Percentiles rank a stretch among this genome's conserved stretches.
phyloP scores from a whole-genome alignment of 2,113 vertebrate genomes.

The Hemiscyllium ocellatum region DNA sequence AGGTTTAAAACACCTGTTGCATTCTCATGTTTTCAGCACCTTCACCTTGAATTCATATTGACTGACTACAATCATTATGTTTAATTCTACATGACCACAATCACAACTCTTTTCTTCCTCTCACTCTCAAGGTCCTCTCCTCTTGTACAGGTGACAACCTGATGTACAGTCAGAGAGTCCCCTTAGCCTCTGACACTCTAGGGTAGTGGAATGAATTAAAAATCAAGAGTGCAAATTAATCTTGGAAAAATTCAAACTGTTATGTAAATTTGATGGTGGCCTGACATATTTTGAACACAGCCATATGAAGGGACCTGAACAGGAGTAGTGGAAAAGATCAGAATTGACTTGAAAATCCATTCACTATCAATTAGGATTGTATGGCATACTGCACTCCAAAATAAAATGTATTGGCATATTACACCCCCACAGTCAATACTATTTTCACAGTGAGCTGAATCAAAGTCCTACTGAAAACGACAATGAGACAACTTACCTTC shows the following conservation, averaged over 20 bases:
- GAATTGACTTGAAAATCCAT: background rate
- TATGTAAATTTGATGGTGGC: background rate
- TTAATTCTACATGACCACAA: background rate
- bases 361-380: background rate
- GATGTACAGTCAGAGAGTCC: background rate
- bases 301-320: background rate
- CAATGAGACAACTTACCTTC: background rate
- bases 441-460: background rate
- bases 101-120: background rate
- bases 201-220: background rate
- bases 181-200: too few relatives aligned
- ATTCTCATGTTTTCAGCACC: background rate
- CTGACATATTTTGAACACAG: background rate
- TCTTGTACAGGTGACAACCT: background rate
- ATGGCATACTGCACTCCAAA: background rate
- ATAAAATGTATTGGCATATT: slow-evolving; percentile 18
- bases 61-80: background rate
- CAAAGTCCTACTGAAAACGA: background rate
- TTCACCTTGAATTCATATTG: background rate
- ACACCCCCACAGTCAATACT: background rate
- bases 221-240: background rate
- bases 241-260: background rate
- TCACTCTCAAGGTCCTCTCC: background rate
- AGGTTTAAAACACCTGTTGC: background rate
- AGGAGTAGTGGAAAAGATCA: background rate